phyloP scores from a whole-genome alignment of 2,113 vertebrate species.

The Callaeas wilsoni region DNA sequence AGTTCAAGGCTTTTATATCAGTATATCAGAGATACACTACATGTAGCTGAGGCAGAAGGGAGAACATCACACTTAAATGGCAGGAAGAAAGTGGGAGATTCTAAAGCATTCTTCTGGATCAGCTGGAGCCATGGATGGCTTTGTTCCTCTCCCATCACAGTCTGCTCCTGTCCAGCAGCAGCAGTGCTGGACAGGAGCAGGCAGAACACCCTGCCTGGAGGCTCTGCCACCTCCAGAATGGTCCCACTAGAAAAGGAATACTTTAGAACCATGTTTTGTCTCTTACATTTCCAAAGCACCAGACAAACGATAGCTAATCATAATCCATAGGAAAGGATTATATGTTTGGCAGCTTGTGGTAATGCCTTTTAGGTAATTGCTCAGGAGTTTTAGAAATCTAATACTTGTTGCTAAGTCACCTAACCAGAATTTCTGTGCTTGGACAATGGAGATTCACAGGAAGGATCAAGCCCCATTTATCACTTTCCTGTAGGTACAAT shows the following conservation, averaged over 20 bases:
- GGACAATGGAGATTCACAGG: neutral
- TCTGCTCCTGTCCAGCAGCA: no score
- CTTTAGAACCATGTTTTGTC: neutral
- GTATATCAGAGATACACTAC: neutral
- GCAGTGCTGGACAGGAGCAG: fast-evolving
- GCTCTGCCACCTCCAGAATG: neutral
- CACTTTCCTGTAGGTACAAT: neutral
- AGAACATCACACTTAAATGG: fast-evolving
- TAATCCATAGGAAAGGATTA: neutral
- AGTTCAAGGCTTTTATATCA: neutral
- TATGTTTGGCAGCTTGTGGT: neutral
- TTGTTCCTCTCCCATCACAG: neutral
- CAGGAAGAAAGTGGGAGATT: neutral
- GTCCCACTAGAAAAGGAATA: neutral
- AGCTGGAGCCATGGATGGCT: neutral
- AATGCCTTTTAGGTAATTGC: neutral
- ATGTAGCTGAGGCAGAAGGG: neutral
- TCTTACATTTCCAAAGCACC: neutral
- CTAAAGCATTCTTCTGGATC: neutral
- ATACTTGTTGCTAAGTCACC: neutral
- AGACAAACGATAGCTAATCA: neutral
- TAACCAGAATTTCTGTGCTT: neutral
- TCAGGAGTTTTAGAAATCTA: neutral
- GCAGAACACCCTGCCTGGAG: neutral
- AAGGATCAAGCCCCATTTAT: neutral